phyloP scores from a whole-genome alignment of 2,797 vertebrate genomes.

The Vespertilio murinus region DNA sequence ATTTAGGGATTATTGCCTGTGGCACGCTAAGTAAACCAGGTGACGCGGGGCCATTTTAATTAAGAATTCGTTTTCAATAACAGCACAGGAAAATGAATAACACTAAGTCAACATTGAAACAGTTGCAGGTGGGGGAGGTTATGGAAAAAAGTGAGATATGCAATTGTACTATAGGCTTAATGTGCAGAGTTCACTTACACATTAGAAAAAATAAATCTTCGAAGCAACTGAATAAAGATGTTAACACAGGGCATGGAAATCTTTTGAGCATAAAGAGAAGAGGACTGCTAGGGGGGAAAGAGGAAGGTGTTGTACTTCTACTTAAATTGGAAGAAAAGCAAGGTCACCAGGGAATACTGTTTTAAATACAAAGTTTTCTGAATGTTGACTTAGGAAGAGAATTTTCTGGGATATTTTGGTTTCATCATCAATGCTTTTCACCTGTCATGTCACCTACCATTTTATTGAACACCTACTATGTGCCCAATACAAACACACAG shows the following conservation, averaged over 20 bases:
- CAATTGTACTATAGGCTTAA: neutral
- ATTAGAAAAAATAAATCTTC: constrained; percentile 64
- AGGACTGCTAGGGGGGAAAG: neutral
- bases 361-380: constrained; percentile 26
- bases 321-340: neutral
- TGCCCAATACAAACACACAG: neutral
- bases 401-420: neutral
- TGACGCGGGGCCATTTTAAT: constrained; percentile 59
- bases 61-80: constrained; percentile 67
- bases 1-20: constrained; percentile 11
- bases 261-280: neutral
- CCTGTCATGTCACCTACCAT: neutral
- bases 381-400: constrained; percentile 26
- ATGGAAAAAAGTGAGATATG: neutral
- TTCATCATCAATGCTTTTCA: neutral
- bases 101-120: constrained; percentile 65
- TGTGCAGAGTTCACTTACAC: constrained; percentile 62
- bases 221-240: constrained; percentile 21
- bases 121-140: neutral
- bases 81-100: constrained; percentile 65
- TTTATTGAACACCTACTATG: neutral
- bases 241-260: neutral
- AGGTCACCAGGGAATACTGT: neutral
- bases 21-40: neutral
- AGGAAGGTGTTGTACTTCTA: neutral